Evolutionary conservation across 2,888 invertebrate genomes (phyloP).

Genomic region (Lasioglossum pauxillum): DNA sequence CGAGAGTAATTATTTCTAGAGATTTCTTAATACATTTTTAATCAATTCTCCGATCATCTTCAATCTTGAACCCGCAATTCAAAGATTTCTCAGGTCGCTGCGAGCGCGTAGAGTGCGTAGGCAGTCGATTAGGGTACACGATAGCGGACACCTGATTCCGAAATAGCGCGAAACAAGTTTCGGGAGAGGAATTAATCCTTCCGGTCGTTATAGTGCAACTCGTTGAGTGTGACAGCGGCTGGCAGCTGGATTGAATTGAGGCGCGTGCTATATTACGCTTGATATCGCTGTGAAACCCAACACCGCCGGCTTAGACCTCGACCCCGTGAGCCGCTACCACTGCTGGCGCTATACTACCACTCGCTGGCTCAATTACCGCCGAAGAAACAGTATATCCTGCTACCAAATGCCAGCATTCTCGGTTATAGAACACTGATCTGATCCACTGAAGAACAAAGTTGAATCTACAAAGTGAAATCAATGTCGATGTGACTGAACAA

Average conservation of each 20-base stretch:
- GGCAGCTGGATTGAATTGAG: conserved; percentile 77
- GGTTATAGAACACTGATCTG: too few species aligned
- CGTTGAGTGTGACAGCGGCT: conserved; percentile 69
- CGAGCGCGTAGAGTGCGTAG: not conserved
- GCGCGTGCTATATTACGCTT: conserved; percentile 77
- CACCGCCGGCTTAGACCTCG: conserved; percentile 73
- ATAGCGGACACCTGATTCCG: conserved; percentile 53
- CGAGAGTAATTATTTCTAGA: not conserved
- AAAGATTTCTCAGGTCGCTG: not conserved
- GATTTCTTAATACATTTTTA: not conserved
- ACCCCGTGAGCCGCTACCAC: conserved; percentile 66
- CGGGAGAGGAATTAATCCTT: conserved; percentile 72
- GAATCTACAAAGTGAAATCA: too few species aligned
- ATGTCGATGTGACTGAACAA: too few species aligned
- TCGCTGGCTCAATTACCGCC: conserved; percentile 50
- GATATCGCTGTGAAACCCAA: conserved; percentile 78
- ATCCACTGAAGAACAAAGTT: too few species aligned
- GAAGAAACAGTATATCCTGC: conserved; percentile 57
- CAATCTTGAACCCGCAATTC: not conserved
- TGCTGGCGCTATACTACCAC: conserved; percentile 56
- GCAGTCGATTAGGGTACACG: not conserved
- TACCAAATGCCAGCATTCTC: conserved; percentile 39
- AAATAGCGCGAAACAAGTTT: conserved; percentile 44
- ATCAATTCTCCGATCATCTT: not conserved
- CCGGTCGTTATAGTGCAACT: conserved; percentile 73